These are phyloP conservation scores for Piprites chloris DNA, from an alignment of 2,113 vertebrate genomes.

Conservation along the genomic window DNA sequence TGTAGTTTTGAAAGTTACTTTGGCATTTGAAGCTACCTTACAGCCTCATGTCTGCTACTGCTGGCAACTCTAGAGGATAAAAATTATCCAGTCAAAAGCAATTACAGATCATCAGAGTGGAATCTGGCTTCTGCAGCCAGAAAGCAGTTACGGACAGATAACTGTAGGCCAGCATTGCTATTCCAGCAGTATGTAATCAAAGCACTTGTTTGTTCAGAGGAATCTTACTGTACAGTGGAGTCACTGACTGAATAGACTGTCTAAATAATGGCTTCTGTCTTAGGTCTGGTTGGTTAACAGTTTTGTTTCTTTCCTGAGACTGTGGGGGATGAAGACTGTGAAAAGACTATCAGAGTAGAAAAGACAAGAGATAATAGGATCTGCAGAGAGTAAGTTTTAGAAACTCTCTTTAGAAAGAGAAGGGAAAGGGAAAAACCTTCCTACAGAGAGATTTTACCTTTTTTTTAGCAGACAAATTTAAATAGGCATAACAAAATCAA, in stretches of 20 bases:
- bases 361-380: background rate
- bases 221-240: background rate
- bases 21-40: background rate
- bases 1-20: background rate
- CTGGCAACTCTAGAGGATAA: background rate
- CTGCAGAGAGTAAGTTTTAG: background rate
- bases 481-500: background rate
- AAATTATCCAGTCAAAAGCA: constrained; percentile 21
- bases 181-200: constrained; percentile 12
- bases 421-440: background rate
- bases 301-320: background rate
- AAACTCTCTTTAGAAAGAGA: too few species aligned
- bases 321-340: background rate
- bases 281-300: background rate
- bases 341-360: background rate
- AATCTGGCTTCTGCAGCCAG: constrained; percentile 18
- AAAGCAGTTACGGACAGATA: background rate
- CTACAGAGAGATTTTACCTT: background rate
- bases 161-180: background rate
- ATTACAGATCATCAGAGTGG: constrained; percentile 12
- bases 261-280: background rate
- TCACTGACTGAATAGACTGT: background rate
- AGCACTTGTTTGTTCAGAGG: constrained; percentile 30
- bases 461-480: background rate
- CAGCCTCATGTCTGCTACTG: background rate